Evolutionary conservation across 2,797 vertebrate species (phyloP), one percentile per base, ranked within the genome.

Genomic region (Tapirus indicus): DNA sequence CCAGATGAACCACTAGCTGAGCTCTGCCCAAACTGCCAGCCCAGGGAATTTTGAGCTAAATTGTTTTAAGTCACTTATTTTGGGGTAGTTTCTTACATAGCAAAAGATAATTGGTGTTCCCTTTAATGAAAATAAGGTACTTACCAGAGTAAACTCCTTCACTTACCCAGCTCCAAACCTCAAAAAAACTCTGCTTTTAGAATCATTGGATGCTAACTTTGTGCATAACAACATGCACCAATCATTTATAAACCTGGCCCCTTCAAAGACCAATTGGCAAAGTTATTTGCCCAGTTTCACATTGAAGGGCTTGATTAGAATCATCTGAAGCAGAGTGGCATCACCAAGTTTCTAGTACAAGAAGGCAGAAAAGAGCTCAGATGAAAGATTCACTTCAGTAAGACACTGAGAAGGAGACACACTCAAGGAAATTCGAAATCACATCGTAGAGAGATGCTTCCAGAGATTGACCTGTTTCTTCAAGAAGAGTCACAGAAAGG

Each of bases 21-120:
- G 27, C 27, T 77, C 60, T 82, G 27, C 27, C 72, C 58, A 49
- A 62, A 88, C 27, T 29, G 58, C 32, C 60, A 89, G 49, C 38
- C 49, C 68, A 82, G 38, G 93, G 23, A 78, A 91, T 93, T 95
- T 52, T 90, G 62, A 91, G 25, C 52, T 62, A 49, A 56, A 72
- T 52, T 74, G 9, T 84, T 85, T 86, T 79, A 90, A 64, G 29
- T 82, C 35, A 27, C 44, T 90, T 54, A 93, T 93, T 94, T 89
- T n/a, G 14, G 44, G 60, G 17, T 29, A 60, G 41, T 80, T 87
- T 94, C 44, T 80, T 68, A 58, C 8, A 20, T 8, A 84, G 38
- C n/a, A 84, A 74, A 79, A 52, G 56, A 56, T 92, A 79, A 62
- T 52, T 64, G 13, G 9, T 88, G 64, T 27, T 83, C 60, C n/a